phyloP scores from a whole-genome alignment of 2,888 invertebrate species.

The Petrolisthes manimaculis region DNA sequence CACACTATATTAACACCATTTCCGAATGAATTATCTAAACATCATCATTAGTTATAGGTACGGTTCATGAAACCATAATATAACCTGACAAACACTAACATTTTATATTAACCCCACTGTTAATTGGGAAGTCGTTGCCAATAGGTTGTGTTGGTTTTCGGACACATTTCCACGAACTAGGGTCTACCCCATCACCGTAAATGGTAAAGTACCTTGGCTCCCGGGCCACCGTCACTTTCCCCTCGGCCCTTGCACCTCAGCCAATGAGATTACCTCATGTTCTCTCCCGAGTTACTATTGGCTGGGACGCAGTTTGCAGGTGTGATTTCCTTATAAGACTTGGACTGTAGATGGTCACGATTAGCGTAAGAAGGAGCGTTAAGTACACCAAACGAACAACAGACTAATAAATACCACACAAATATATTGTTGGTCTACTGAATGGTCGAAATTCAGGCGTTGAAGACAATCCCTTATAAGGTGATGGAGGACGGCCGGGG shows the following conservation, averaged over 20 bases:
- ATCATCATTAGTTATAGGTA: too few relatives aligned
- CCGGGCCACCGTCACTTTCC: conserved; percentile 24
- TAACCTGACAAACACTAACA: too few relatives aligned
- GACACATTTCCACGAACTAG: conserved; percentile 43
- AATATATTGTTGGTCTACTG: not conserved
- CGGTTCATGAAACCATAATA: too few relatives aligned
- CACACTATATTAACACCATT: not conserved
- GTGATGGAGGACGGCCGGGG: conserved; percentile 9
- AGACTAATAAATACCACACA: not conserved
- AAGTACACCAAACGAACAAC: not conserved
- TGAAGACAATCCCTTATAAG: conserved; percentile 29
- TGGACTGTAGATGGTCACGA: not conserved
- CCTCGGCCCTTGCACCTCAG: not conserved
- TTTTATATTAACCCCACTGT: too few relatives aligned
- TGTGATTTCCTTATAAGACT: conserved; percentile 21
- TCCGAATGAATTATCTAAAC: too few relatives aligned
- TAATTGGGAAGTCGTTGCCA: too few relatives aligned
- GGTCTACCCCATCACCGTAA: conserved; percentile 36
- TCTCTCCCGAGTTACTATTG: not conserved
- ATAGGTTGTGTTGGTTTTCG: conserved; percentile 1
- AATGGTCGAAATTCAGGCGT: not conserved
- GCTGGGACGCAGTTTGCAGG: not conserved
- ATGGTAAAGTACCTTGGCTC: conserved; percentile 46
- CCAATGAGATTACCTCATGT: conserved; percentile 22
- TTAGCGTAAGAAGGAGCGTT: not conserved